Conservation (phyloP, 2,113 vertebrate species). For the Tylochromis polylepis region DNA sequence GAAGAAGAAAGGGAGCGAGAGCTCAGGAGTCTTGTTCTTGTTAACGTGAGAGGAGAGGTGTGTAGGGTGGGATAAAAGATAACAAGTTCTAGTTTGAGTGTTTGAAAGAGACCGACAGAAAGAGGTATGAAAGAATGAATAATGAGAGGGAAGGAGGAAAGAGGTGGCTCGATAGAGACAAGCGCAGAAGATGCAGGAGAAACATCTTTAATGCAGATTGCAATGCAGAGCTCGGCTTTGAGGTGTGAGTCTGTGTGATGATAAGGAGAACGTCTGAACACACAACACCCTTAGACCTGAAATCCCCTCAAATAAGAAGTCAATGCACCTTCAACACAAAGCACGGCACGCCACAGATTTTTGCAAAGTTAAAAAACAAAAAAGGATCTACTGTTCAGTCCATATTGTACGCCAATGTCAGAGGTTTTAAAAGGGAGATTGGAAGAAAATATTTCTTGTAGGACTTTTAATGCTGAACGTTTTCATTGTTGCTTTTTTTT, state of each 20-base stretch:
- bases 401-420: not conserved
- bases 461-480: not conserved
- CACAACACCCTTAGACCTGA: not conserved
- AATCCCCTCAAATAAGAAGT: not conserved
- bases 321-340: not conserved
- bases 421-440: not conserved
- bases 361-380: rapidly evolving
- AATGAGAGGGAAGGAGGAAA: not conserved
- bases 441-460: not conserved
- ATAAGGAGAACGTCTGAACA: not conserved
- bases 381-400: not conserved
- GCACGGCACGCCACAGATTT: not conserved
- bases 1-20: not conserved
- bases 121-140: not conserved
- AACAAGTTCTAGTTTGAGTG: not conserved
- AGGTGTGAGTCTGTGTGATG: not conserved
- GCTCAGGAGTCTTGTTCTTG: slow-evolving; percentile 4
- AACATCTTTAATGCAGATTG: slow-evolving; percentile 6
- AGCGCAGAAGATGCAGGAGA: not conserved
- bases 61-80: slow-evolving; percentile 12
- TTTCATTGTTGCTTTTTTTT: not conserved
- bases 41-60: slow-evolving; percentile 1
- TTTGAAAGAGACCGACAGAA: not conserved
- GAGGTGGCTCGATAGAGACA: not conserved
- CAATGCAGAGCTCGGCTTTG: not conserved